Conservation (phyloP, 2,113 vertebrate species). For the Haemorhous mexicanus region DNA sequence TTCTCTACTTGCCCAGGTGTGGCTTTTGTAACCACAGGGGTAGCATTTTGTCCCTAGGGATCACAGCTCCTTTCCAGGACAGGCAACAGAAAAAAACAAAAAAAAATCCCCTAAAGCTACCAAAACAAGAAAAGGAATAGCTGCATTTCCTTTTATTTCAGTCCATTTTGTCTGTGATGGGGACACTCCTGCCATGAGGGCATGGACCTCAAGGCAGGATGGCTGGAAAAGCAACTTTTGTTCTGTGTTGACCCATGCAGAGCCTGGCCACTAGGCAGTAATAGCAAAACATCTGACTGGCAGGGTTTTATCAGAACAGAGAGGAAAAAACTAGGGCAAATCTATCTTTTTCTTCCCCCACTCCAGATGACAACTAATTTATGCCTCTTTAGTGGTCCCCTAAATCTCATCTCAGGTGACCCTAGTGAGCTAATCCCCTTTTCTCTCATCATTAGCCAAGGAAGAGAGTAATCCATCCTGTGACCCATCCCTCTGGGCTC, state of each 20-base stretch:
- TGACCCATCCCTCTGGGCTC: background rate
- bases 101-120: background rate
- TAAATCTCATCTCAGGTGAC: slow-evolving; percentile 16
- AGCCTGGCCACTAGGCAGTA: background rate
- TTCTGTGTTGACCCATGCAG: background rate
- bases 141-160: background rate
- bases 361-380: background rate
- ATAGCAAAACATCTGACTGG: background rate
- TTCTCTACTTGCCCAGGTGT: background rate
- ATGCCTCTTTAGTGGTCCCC: background rate
- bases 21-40: rapidly evolving
- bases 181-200: background rate
- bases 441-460: background rate
- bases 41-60: background rate
- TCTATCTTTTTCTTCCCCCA: too few species aligned
- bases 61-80: background rate
- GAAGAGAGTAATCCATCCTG: background rate
- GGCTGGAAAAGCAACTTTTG: background rate
- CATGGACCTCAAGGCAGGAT: background rate
- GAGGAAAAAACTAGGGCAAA: background rate
- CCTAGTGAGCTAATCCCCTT: slow-evolving; percentile 19
- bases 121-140: background rate
- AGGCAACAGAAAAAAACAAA: background rate
- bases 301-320: background rate
- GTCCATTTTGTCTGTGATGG: background rate